phyloP scores from a whole-genome alignment of 2,113 vertebrate genomes.

The Menidia beryllina region DNA sequence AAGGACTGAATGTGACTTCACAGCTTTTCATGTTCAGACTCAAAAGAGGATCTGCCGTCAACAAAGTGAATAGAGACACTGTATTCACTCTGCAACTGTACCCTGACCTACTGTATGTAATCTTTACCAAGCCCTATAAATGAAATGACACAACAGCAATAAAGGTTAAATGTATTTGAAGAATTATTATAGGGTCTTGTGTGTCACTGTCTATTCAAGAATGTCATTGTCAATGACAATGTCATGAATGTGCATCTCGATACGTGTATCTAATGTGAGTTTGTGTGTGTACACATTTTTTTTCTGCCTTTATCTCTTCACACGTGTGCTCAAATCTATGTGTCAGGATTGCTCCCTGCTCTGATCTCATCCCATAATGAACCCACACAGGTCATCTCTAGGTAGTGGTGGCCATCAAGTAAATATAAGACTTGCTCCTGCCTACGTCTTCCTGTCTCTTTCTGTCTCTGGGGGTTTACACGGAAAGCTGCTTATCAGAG shows the following conservation, averaged over 20 bases:
- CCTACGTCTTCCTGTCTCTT: constrained; percentile 31
- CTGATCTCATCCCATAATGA: constrained; percentile 73
- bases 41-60: constrained; percentile 35
- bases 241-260: constrained; percentile 21
- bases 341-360: constrained; percentile 56
- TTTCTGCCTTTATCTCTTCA: constrained; percentile 44
- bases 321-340: constrained; percentile 61
- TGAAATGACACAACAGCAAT: constrained; percentile 53
- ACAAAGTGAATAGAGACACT: constrained; percentile 26
- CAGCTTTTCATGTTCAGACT: constrained; percentile 61
- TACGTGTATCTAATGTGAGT: too few relatives aligned
- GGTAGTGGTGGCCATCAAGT: constrained; percentile 64
- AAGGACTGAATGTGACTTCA: constrained; percentile 23
- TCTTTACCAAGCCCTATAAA: constrained; percentile 64
- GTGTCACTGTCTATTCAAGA: constrained; percentile 24
- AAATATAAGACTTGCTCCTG: constrained; percentile 55
- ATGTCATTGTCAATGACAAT: constrained; percentile 20
- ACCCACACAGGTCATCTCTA: constrained; percentile 67
- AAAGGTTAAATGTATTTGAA: constrained; percentile 54
- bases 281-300: constrained; percentile 16
- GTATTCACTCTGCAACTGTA: constrained; percentile 54
- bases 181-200: constrained; percentile 57
- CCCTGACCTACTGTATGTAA: constrained; percentile 42
- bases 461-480: constrained; percentile 69
- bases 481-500: constrained; percentile 75